A percentile compares a stretch with the other conserved stretches of the same genome.
Evolutionary conservation across 2,797 vertebrate genomes (phyloP).

Genomic region (Danio kyathit): DNA sequence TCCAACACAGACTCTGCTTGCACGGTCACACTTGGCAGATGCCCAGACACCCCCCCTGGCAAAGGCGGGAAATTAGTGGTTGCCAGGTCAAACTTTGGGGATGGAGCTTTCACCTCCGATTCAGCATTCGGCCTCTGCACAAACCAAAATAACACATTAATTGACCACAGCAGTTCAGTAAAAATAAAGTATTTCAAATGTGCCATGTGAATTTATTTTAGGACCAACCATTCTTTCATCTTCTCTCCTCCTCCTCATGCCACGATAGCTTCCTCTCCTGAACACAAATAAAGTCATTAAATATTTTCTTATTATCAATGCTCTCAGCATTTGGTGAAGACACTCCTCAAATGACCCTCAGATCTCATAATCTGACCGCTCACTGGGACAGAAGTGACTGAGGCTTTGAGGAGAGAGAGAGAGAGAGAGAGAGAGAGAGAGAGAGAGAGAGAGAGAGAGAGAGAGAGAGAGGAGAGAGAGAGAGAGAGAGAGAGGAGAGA

Average conservation of each 20-base stretch:
- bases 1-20: constrained; percentile 89
- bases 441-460: not conserved
- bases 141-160: constrained; percentile 28
- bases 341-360: constrained; percentile 52
- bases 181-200: not conserved
- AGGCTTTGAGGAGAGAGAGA: constrained; percentile 1
- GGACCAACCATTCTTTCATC: constrained; percentile 87
- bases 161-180: not conserved
- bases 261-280: constrained; percentile 90
- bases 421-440: not conserved
- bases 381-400: constrained; percentile 52
- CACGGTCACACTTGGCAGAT: constrained; percentile 30
- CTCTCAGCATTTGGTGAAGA: not conserved
- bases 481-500: too few relatives aligned
- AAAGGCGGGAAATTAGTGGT: constrained; percentile 96
- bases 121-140: constrained; percentile 85
- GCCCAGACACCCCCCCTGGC: constrained; percentile 90
- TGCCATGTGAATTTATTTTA: not conserved
- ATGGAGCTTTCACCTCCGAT: constrained; percentile 86
- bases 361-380: constrained; percentile 67
- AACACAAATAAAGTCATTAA: constrained; percentile 17
- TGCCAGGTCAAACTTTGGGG: constrained; percentile 95
- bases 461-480: too few relatives aligned
- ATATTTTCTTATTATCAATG: not conserved
- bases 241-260: constrained; percentile 89